Base-by-base conservation (phyloP, 2,888 invertebrate genomes). In the Pocota personata region DNA sequence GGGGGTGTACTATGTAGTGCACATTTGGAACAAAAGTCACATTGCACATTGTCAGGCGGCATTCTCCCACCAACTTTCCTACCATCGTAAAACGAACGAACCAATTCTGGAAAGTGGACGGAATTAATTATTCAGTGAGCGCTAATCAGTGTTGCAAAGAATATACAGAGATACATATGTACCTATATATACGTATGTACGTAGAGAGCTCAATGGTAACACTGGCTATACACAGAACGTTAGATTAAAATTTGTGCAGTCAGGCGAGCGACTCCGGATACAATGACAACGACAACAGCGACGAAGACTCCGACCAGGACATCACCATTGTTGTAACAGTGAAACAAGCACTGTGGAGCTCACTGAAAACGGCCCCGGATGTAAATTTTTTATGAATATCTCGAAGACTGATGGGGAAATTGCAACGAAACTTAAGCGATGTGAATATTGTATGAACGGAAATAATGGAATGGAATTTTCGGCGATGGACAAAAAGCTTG, bases 321-420 rank as follows among this genome's bases (percentile, higher is more conserved):
- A 76, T 69, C 37, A 46, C 69, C 62, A 55, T 76, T 82, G 82
- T 71, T 62, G 37, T 57, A 55, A 43, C 27, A 71, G 30, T 52
- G 46, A 24, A 50, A 62, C 37, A 69, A 57, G 62, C 7, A 64
- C 55, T 40, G 37, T 16, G 21, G 21, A 62, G 69, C 37, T 43
- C 72, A 72, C 66, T 52, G 58, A 77, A 77, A 72, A 19, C 24
- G 72, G 66, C 66, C 71, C 82, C 21, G 66, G 66, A 60, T 72
- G 66, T 82, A 77, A 58, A 77, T 82, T 77, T 72, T 82, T 66
- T 69, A 82, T 82, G 77, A 82, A 82, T 77, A 58, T 82, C 77
- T 82, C 72, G 37, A 82, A 82, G 77, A 72, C 72, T 77, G 82
- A 77, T 82, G 82, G 72, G 50, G 37, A 77, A 82, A 82, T 82